These are phyloP conservation scores for Drosophila subobscura DNA, from an alignment of 1,140 invertebrate genomes.

Conservation along the genomic window DNA sequence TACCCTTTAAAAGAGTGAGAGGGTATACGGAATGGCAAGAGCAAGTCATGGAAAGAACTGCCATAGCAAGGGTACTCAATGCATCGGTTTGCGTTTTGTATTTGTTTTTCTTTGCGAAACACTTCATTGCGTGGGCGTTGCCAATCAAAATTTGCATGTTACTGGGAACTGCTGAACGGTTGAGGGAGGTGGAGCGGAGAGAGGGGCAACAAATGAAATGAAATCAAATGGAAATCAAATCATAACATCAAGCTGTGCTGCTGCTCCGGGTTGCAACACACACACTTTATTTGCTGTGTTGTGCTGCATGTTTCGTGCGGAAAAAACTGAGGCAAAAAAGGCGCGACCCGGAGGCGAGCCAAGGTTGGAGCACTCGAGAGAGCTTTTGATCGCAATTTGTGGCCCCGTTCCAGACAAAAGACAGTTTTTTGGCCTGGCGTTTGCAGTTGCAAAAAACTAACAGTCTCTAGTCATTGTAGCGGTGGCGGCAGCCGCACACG, in stretches of 20 bases:
- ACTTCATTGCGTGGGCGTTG: slow-evolving; percentile 64
- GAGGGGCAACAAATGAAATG: too few relatives aligned
- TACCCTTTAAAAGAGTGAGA: too few relatives aligned
- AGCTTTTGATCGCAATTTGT: slow-evolving; percentile 50
- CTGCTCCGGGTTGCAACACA: slow-evolving; percentile 13
- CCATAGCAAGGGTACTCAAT: too few relatives aligned
- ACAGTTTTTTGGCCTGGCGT: slow-evolving; percentile 44
- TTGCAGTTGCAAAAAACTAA: slow-evolving; percentile 46
- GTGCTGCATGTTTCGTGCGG: slow-evolving; percentile 62
- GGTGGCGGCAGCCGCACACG: slow-evolving; percentile 46
- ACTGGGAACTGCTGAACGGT: slow-evolving; percentile 50
- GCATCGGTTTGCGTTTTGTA: background rate
- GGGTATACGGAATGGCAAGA: too few relatives aligned
- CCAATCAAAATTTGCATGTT: slow-evolving; percentile 78
- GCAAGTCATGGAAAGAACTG: too few relatives aligned
- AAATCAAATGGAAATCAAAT: slow-evolving; percentile 66
- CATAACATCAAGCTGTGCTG: slow-evolving; percentile 44
- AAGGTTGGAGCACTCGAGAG: slow-evolving; percentile 55
- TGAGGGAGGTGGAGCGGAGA: too few relatives aligned
- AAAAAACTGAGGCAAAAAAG: slow-evolving; percentile 67
- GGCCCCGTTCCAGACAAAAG: slow-evolving; percentile 55
- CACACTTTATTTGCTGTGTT: slow-evolving; percentile 13
- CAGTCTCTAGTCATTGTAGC: slow-evolving; percentile 30
- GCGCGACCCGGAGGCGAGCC: slow-evolving; percentile 52
- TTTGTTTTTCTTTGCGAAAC: slow-evolving; percentile 26